phyloP scores from a whole-genome alignment of 2,888 invertebrate genomes.

The Aradus depressus region DNA sequence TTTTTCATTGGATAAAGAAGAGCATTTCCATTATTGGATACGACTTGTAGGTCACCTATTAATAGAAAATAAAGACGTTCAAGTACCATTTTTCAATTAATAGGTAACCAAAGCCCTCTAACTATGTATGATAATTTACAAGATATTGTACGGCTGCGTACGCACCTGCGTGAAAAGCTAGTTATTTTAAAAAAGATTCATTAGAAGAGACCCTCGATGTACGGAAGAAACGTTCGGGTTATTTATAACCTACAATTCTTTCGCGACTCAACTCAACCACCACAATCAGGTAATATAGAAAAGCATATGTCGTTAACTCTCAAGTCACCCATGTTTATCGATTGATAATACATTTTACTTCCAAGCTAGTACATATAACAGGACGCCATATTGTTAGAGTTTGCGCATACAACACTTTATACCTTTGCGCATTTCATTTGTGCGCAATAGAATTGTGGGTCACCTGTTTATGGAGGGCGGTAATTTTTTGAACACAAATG shows the following conservation, averaged over 20 bases:
- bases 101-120: not conserved
- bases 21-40: too few relatives aligned
- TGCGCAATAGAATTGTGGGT: constrained; percentile 8
- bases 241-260: constrained; percentile 5
- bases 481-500: too few relatives aligned
- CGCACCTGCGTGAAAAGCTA: constrained; percentile 69
- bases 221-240: not conserved
- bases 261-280: constrained; percentile 8
- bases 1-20: too few relatives aligned
- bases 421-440: constrained; percentile 11
- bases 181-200: constrained; percentile 13
- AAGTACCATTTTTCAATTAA: not conserved
- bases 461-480: too few relatives aligned
- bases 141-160: constrained; percentile 78
- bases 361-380: constrained; percentile 9
- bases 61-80: too few relatives aligned
- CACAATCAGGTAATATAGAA: constrained; percentile 13
- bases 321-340: constrained; percentile 16
- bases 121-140: constrained; percentile 9
- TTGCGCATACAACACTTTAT: constrained; percentile 11
- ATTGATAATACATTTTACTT: constrained; percentile 17
- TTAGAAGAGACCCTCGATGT: not conserved
- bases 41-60: too few relatives aligned
- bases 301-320: constrained; percentile 6
- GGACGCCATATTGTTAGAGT: constrained; percentile 16